These are phyloP conservation scores for Hypocryptadius cinnamomeus DNA, from an alignment of 2,113 vertebrate genomes.

Conservation along the genomic window DNA sequence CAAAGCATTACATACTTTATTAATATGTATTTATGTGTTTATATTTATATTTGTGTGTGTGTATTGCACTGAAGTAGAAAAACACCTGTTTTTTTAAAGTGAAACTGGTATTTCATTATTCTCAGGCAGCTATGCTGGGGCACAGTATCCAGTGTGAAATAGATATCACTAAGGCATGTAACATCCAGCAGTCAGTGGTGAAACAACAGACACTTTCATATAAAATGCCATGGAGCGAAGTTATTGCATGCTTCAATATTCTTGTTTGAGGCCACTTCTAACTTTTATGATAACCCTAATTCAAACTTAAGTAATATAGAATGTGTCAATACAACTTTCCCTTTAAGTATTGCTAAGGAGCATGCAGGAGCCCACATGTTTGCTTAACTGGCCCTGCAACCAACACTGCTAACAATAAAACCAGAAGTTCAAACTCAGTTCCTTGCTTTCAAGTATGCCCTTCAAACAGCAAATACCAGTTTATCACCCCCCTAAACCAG, in stretches of 20 bases:
- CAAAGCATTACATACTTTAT: neutral
- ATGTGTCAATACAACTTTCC: conserved; percentile 57
- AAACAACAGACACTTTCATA: neutral
- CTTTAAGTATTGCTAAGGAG: conserved; percentile 42
- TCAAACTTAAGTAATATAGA: conserved; percentile 12
- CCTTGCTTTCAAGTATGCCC: conserved; percentile 49
- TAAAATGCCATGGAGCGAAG: neutral
- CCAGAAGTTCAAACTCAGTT: conserved; percentile 63
- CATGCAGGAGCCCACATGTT: conserved; percentile 48
- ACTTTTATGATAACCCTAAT: conserved; percentile 35
- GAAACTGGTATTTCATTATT: neutral
- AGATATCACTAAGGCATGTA: neutral
- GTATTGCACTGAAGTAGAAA: neutral
- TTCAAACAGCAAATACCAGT: conserved; percentile 58
- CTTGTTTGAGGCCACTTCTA: conserved; percentile 11
- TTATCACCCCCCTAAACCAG: conserved; percentile 19
- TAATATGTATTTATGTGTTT: neutral
- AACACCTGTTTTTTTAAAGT: neutral
- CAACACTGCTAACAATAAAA: conserved; percentile 53
- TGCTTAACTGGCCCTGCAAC: conserved; percentile 56
- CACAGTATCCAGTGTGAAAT: neutral
- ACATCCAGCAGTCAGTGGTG: neutral
- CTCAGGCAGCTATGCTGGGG: neutral
- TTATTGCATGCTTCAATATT: conserved; percentile 1
- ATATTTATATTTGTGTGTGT: neutral